phyloP scores from a whole-genome alignment of 2,888 invertebrate genomes.

The Ditula angustiorana region DNA sequence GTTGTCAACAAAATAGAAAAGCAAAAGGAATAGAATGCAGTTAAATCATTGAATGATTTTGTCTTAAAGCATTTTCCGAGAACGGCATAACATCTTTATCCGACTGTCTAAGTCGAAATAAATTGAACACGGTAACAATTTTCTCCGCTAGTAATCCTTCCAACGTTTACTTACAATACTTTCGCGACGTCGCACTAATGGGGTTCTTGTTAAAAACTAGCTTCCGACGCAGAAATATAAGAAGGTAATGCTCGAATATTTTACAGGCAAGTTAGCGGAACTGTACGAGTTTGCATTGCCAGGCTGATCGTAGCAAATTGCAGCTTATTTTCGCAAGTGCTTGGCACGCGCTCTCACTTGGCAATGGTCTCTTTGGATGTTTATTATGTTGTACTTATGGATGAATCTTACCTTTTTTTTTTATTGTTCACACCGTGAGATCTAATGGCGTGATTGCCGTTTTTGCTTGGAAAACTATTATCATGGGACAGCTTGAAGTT shows the following conservation, averaged over 20 bases:
- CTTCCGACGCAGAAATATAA: conserved; percentile 21
- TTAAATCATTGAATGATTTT: neutral
- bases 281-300: conserved; percentile 1
- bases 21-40: too few relatives aligned
- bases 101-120: neutral
- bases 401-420: conserved; percentile 10
- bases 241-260: conserved; percentile 1
- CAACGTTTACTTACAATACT: neutral
- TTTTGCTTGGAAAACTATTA: conserved; percentile 1
- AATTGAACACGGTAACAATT: neutral
- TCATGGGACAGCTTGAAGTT: conserved; percentile 3
- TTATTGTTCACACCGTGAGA: neutral
- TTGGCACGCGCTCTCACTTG: conserved; percentile 7
- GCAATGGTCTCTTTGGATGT: conserved; percentile 12
- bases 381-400: conserved; percentile 11
- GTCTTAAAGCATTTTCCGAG: neutral
- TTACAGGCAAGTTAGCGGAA: neutral
- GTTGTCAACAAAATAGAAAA: neutral
- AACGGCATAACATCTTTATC: neutral
- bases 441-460: neutral
- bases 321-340: conserved; percentile 14
- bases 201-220: conserved; percentile 29
- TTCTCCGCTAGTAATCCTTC: neutral
- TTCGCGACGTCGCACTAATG: conserved; percentile 3
- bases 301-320: conserved; percentile 19